Evolutionary conservation across 2,888 invertebrate species (phyloP).

Genomic region (Agapetus fuscipes): DNA sequence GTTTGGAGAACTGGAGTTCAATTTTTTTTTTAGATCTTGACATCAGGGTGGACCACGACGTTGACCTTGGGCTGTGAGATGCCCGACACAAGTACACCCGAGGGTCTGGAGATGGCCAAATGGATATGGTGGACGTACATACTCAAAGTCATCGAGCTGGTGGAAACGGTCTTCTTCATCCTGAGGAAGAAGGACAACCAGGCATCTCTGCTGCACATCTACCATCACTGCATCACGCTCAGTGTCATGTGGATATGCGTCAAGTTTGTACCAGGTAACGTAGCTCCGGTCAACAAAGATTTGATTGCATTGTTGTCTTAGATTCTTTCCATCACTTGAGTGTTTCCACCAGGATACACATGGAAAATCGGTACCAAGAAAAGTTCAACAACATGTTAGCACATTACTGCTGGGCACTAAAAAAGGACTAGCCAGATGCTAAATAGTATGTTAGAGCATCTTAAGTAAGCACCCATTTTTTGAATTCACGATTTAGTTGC

Average conservation of each 20-base stretch:
- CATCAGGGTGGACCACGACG: conserved; percentile 55
- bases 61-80: conserved; percentile 57
- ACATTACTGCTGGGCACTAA: too few species aligned
- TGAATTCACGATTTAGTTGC: too few species aligned
- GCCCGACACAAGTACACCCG: conserved; percentile 59
- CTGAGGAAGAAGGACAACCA: conserved; percentile 62
- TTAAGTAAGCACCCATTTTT: too few species aligned
- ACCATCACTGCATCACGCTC: conserved; percentile 58
- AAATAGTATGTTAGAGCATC: too few species aligned
- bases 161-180: conserved; percentile 63
- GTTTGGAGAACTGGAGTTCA: too few species aligned
- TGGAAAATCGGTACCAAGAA: too few species aligned
- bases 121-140: conserved; percentile 54
- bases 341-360: too few species aligned
- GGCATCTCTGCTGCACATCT: conserved; percentile 61
- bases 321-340: too few species aligned
- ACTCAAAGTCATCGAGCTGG: conserved; percentile 55
- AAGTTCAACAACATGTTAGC: too few species aligned
- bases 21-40: conserved; percentile 49
- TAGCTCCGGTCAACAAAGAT: too few species aligned
- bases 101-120: conserved; percentile 47
- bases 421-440: too few species aligned
- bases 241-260: conserved; percentile 49
- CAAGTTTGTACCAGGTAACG: conserved; percentile 57
- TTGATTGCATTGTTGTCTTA: too few species aligned